Evolutionary conservation across 1,140 invertebrate species (phyloP).

Genomic region (Acyrthosiphon pisum): DNA sequence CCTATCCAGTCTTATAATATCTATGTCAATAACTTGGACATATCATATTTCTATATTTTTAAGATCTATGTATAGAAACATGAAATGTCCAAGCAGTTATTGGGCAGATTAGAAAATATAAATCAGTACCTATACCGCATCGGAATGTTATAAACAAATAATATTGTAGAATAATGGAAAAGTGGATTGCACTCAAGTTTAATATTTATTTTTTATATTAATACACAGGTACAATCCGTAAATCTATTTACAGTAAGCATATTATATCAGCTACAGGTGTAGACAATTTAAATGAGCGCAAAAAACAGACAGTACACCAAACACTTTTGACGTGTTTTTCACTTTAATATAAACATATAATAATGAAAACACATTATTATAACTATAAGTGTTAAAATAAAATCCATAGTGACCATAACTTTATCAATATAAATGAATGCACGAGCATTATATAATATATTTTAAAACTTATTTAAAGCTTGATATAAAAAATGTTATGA

Average conservation of each 20-base stretch:
- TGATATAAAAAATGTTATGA: neutral
- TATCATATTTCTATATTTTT: too few relatives aligned
- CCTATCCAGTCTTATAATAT: too few relatives aligned
- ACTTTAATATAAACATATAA: neutral
- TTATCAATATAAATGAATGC: neutral
- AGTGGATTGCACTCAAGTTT: neutral
- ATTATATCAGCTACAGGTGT: neutral
- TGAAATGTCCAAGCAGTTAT: neutral
- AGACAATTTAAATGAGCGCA: neutral
- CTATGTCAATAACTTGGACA: too few relatives aligned
- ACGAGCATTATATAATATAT: neutral
- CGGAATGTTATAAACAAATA: too few relatives aligned
- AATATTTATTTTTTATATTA: neutral
- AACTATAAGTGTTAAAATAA: neutral
- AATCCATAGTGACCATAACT: neutral
- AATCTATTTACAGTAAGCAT: neutral
- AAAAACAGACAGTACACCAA: neutral
- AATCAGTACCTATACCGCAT: neutral
- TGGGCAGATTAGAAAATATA: neutral
- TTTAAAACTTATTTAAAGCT: neutral
- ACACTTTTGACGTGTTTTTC: neutral
- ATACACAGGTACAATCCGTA: neutral
- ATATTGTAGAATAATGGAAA: neutral
- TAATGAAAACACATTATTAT: neutral
- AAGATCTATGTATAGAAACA: neutral